Evolutionary conservation across 2,113 vertebrate genomes (phyloP), one percentile per base, ranked within the genome.

Genomic region (Cyanocitta stelleri): DNA sequence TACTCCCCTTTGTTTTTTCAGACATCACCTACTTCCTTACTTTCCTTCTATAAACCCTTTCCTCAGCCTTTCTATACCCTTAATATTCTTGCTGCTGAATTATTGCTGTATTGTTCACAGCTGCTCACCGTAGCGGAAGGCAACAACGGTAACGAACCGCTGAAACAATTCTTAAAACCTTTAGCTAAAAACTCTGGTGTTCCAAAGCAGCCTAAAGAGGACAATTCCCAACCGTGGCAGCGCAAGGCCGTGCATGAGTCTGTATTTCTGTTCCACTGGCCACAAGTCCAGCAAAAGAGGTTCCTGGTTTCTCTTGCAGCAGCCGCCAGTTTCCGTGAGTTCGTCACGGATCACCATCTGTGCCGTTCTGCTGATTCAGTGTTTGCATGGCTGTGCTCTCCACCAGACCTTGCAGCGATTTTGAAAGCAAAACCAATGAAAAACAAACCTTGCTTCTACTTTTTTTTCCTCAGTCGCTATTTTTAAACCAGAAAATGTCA

Each of bases 401-500:
- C 13, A 39, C n/a, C 48, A 77, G 59, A 74, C 37, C 46, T 48
- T 54, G 30, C 33, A 59, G 33, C 68, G 23, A 11, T 59, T 93
- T 52, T 55, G 72, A 89, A 93, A 81, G 39, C 21, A 92, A 93
- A 90, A 43, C 51, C 29, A 77, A 58, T 5, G 56, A 66, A 92
- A 90, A 59, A 6, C 3, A 14, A 93, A 56, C 14, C 54, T 82
- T 41, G 35, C 44, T 90, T 82, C 32, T 68, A 15, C 54, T 75
- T 71, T 49, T 43, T 82, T 48, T 21, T 10, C 21, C 39, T 67
- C 51, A 4, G 61, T 49, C 89, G 46, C 90, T 90, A 63, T 86
- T 92, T 94, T 94, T 71, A 77, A 92, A 88, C 10, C n/a, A 66
- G 62, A 88, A 88, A 88, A 88, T 18, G 43, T 74, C 83, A 71